These are phyloP conservation scores for Gymnogyps californianus DNA, from an alignment of 2,113 vertebrate species.

Conservation along the genomic window DNA sequence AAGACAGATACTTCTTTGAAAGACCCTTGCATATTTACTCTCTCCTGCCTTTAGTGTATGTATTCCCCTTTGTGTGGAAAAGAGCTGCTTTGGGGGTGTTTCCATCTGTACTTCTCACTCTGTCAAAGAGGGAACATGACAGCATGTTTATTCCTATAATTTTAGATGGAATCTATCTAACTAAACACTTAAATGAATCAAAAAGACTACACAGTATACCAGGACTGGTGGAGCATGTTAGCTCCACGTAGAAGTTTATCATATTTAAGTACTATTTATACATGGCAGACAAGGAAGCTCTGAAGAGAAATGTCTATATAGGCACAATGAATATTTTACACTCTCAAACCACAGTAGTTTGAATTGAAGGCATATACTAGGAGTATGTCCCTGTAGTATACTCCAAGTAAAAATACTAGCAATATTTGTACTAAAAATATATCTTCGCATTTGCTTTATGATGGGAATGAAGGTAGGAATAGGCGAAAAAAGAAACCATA, in stretches of 20 bases:
- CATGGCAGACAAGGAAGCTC: background rate
- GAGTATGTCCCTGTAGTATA: background rate
- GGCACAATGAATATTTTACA: background rate
- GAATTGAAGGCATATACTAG: background rate
- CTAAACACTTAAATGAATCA: background rate
- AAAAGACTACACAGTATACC: background rate
- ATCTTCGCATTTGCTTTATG: background rate
- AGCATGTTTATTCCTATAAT: background rate
- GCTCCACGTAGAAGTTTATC: background rate
- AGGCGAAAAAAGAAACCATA: background rate
- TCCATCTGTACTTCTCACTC: background rate
- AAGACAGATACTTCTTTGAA: background rate
- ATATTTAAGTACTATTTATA: background rate
- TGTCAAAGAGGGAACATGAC: background rate
- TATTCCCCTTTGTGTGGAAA: background rate
- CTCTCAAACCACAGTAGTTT: background rate
- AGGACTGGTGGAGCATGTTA: background rate
- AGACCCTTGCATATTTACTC: background rate
- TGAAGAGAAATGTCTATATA: background rate
- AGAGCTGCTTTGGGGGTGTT: background rate
- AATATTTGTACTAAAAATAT: background rate
- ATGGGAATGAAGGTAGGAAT: background rate
- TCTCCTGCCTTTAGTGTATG: background rate
- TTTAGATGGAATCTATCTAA: background rate
- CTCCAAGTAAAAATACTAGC: background rate